Evolutionary conservation across 2,888 invertebrate species (phyloP), one percentile per base, ranked within the genome.

Genomic region (Tenthredo mesomela): DNA sequence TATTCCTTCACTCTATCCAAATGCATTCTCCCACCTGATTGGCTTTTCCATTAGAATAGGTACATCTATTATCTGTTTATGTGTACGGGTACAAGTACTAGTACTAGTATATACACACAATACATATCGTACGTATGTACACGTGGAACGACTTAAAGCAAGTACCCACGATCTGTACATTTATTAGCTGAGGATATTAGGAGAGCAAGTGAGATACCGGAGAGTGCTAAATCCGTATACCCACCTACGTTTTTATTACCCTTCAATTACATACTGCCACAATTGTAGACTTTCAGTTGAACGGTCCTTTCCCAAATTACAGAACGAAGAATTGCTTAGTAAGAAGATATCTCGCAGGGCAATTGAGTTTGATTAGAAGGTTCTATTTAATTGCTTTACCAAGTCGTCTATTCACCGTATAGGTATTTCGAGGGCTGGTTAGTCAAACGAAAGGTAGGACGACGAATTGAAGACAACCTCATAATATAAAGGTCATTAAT

Each of bases 31-130:
- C 18, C 47, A 37, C 61, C 67, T 70, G 82, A 82, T 82, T 82
- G 82, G 67, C 70, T 82, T 70, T 67, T 82, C 82, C 82, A 82
- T 82, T 67, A 82, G 47, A 82, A 82, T 67, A 82, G n/a, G 40
- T n/a, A 70, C n/a, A 25, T 29, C 18, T 33, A 54, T 29, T 33
- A 29, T 54, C 50, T 12, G 29, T 10, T 33, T 1, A 12, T 9
- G 21, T 78, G 40, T 25, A 67, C 67, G 67, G 25, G 77, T 29
- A 43, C 29, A 18, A 15, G 12, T 43, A 77, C 25, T 25, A 29
- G 29, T 29, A 29, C 29, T 2, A 29, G 29, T 29, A 29, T 2
- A 1, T 43, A 77, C 12, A 43, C 54, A 54, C 18, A 54, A 54
- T n/a, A 54, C 7, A n/a, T n/a, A n/a, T n/a, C 15, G 7, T 21